Evolutionary conservation across 2,113 vertebrate genomes (phyloP), one percentile per base, ranked within the genome.

Genomic region (Ictalurus punctatus): DNA sequence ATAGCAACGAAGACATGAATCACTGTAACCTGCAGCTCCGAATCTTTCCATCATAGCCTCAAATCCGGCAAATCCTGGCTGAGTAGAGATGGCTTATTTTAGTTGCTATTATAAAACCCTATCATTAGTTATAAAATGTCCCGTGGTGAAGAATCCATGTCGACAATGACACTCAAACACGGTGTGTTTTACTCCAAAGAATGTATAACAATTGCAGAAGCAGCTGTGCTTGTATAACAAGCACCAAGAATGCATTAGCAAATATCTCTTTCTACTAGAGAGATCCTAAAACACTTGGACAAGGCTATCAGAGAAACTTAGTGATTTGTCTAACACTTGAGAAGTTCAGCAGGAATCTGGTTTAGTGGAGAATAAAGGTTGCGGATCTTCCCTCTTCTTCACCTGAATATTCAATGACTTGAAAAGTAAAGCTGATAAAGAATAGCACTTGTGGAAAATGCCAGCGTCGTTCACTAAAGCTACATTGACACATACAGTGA

Each of bases 181-280:
- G 61, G 59, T 83, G 56, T n/a, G 67, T 59, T 86, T 56, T 78
- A 83, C 86, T 84, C 78, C 84, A 84, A 84, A 80, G 76, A 48
- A 61, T 61, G 79, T 86, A 84, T 61, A 89, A 86, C 14, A 30
- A 56, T 30, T 34, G 5, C 81, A 83, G 79, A 83, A 71, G 69
- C 10, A 4, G 84, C 44, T 48, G 16, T 17, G 44, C 44, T 69
- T 40, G 63, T 10, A 71, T 58, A 40, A 69, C 78, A 74, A 79
- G n/a, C 61, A 63, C 81, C 71, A 71, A 59, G 2, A 8, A 84
- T 78, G 76, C 76, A 88, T 65, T 67, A 56, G 85, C 59, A 86
- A 90, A 71, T 19, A 84, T 69, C 90, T 86, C 30, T 84, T 89
- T 69, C 86, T 89, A 87, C 74, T 85, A 59, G 54, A 30, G 37